Percentiles rank a stretch among this genome's conserved stretches.
phyloP scores from a whole-genome alignment of 2,888 invertebrate species.

The Epistrophe grossulariae region DNA sequence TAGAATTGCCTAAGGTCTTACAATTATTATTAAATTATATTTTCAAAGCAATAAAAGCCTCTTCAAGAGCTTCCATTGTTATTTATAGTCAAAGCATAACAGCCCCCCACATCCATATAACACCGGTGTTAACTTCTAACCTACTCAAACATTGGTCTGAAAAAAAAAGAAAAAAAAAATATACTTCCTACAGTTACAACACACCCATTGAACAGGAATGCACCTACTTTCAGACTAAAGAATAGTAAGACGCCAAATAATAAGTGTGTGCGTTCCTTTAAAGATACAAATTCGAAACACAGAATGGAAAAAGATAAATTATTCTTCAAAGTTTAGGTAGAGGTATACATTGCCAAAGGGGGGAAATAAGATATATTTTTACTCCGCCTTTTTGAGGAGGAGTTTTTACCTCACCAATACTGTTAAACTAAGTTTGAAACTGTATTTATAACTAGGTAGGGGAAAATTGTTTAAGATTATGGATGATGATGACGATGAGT shows the following conservation, averaged over 20 bases:
- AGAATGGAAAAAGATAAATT: slow-evolving; percentile 41
- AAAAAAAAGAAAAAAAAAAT: slow-evolving; percentile 21
- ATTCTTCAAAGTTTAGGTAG: slow-evolving; percentile 41
- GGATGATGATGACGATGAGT: neutral
- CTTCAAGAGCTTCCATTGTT: neutral
- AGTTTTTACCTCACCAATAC: slow-evolving; percentile 62
- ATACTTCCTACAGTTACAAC: slow-evolving; percentile 34
- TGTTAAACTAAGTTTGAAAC: slow-evolving; percentile 48
- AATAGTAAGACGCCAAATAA: slow-evolving; percentile 63
- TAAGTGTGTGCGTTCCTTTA: slow-evolving; percentile 36
- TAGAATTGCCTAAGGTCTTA: neutral
- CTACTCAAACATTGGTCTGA: slow-evolving; percentile 44
- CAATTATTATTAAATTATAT: neutral
- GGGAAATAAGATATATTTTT: slow-evolving; percentile 58
- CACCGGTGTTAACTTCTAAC: neutral
- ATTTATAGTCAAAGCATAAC: no score
- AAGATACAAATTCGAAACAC: slow-evolving; percentile 71
- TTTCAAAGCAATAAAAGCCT: neutral
- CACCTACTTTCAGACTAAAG: slow-evolving; percentile 59
- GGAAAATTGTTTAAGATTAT: slow-evolving; percentile 33
- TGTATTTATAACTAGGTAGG: slow-evolving; percentile 60
- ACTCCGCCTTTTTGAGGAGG: slow-evolving; percentile 75
- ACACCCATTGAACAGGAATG: slow-evolving; percentile 61
- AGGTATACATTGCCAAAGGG: slow-evolving; percentile 8
- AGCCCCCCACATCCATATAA: neutral